Base-by-base conservation (phyloP, 2,797 vertebrate species). In the Uromys caudimaculatus region DNA sequence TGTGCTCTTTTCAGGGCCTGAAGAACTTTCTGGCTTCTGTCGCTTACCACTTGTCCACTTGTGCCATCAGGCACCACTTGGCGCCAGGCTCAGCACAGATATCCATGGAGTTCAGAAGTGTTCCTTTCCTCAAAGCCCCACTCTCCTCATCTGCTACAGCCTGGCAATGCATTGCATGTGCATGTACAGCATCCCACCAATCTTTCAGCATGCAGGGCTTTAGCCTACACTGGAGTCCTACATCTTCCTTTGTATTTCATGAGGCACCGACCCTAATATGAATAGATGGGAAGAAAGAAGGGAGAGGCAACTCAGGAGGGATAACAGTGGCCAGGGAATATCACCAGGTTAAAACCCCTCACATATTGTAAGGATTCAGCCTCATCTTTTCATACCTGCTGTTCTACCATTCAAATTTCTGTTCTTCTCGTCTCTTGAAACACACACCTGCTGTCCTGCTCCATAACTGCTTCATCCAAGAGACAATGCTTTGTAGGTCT, bases 11-110 rank as follows among this genome's bases (percentile, higher is more conserved):
- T 62, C 21, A 13, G 10, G 56, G 10, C 54, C 76, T 44, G 7
- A 73, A 73, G 71, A 12, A 2, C 35, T 1, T 19, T n/a, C 23
- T 10, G 24, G 47, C 4, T 0, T 44, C 67, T 13, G 17, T 2
- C 17, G 6, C 44, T 17, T 9, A n/a, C 52, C 19, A 50, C 13
- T 6, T 58, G 1, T 5, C 8, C 27, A 47, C 24, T 21, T 47
- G 1, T 23, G 19, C 67, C 21, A 32, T 7, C 21, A 56, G 9
- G 13, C 1, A 90, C 3, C 62, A 24, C 6, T n/a, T 1, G 52
- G 21, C 4, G 1, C 5, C 0, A 16, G 0, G 9, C 2, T 1
- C 54, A 47, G 21, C 24, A 16, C 21, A 35, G 32, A 3, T 17
- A 9, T 2, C 19, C 4, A 41, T 21, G 1, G 6, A 47, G n/a